These are phyloP conservation scores for Anolis carolinensis DNA, from an alignment of 2,113 vertebrate species.

Conservation along the genomic window DNA sequence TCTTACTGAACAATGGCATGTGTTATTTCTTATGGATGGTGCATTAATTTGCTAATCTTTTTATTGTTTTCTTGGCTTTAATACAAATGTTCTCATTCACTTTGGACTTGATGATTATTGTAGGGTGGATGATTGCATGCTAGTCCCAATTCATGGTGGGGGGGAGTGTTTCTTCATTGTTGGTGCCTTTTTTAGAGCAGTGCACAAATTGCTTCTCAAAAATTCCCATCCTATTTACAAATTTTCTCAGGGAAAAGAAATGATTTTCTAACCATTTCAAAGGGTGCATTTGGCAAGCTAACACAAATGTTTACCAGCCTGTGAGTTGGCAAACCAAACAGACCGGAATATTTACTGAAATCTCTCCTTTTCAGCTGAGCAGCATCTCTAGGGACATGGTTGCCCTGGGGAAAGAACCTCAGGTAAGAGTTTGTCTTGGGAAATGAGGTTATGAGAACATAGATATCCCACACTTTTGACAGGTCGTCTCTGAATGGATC, in stretches of 20 bases:
- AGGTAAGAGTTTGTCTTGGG: not conserved
- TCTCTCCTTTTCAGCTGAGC: not conserved
- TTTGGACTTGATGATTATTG: not conserved
- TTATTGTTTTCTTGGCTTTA: not conserved
- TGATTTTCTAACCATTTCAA: not conserved
- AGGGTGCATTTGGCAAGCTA: not conserved
- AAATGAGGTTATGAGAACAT: not conserved
- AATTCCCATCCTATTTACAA: not conserved
- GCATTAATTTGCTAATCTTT: not conserved
- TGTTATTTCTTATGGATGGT: not conserved
- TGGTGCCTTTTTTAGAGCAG: not conserved
- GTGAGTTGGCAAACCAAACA: not conserved
- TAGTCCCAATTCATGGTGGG: not conserved
- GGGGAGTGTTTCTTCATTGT: not conserved
- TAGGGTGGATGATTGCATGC: not conserved
- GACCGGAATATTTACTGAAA: not conserved
- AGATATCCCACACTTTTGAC: not conserved
- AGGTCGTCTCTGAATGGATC: not conserved
- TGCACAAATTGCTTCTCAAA: not conserved
- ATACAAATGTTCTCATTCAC: not conserved
- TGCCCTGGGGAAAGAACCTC: not conserved
- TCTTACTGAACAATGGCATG: not conserved
- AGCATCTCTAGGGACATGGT: not conserved
- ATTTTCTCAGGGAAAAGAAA: not conserved
- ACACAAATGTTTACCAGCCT: not conserved